Evolutionary conservation across 2,113 vertebrate species (phyloP).

Genomic region (Rhinoderma darwinii): DNA sequence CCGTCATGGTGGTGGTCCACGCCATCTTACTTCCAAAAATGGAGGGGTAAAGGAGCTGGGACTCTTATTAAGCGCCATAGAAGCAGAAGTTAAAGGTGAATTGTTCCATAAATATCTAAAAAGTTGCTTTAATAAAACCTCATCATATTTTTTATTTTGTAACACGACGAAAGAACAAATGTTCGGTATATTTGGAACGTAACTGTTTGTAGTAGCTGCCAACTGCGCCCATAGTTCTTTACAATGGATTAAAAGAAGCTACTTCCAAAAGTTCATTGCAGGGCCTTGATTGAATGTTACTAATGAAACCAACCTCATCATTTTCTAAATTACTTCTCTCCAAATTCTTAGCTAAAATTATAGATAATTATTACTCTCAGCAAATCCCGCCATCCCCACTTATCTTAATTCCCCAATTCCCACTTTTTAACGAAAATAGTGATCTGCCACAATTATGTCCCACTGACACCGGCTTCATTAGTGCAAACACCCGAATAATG

Average conservation of each 20-base stretch:
- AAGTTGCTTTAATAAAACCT: background rate
- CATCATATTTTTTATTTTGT: background rate
- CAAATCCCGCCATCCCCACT: slow-evolving; percentile 40
- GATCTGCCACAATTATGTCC: slow-evolving; percentile 33
- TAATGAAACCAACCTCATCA: slow-evolving; percentile 49
- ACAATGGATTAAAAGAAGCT: background rate
- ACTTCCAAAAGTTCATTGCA: background rate
- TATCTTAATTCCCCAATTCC: slow-evolving; percentile 41
- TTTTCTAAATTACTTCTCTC: slow-evolving; percentile 31
- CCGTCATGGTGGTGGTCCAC: too few relatives aligned
- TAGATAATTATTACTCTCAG: slow-evolving; percentile 48
- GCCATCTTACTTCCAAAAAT: too few relatives aligned
- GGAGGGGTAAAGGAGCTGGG: too few relatives aligned
- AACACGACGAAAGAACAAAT: background rate
- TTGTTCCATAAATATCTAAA: background rate
- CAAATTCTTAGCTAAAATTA: slow-evolving; percentile 43
- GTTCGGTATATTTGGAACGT: background rate
- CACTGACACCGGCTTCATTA: slow-evolving; percentile 1
- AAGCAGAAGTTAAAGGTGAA: too few relatives aligned
- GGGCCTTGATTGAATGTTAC: slow-evolving; percentile 14
- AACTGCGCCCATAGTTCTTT: background rate
- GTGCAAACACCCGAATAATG: slow-evolving; percentile 39
- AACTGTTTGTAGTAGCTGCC: too few relatives aligned
- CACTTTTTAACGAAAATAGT: slow-evolving; percentile 41
- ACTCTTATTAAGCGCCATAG: too few relatives aligned